Base-by-base conservation (phyloP, 1,140 invertebrate species). In the Zaprionus ghesquierei region DNA sequence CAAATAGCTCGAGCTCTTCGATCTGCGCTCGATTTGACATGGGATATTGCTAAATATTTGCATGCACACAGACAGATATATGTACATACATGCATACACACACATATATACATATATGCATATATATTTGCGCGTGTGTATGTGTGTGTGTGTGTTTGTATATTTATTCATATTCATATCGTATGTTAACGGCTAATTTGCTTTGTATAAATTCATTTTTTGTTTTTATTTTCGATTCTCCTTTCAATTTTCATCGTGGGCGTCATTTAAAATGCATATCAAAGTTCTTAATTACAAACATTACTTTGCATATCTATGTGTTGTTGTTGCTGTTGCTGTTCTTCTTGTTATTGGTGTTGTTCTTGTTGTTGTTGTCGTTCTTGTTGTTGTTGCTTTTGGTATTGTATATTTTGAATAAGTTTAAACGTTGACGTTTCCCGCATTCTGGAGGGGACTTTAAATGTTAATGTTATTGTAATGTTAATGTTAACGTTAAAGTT, bases 201-300 rank as follows among this genome's bases (percentile, higher is more conserved):
- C 74, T 86, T 86, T 85, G 81, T 85, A 85, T 86, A 85, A 85
- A 86, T 85, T 85, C 81, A 13, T 55, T 61, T 79, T 66, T 71
- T 70, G 25, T 63, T 75, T 78, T 50, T 53, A 10, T 38, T 59
- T 60, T 78, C 22, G 60, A 69, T 54, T 58, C 61, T 58, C 56
- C 31, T 18, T 51, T 8, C 12, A 53, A 61, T 85, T 77, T 68
- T 77, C 55, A 59, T 81, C 56, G 60, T 72, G 82, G 82, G 82
- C 82, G 75, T 79, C 53, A 63, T 86, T 85, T 81, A 87, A 87
- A 86, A 86, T 87, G 82, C 82, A 82, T 86, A 86, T 86, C 81
- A 86, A 86, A 86, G 78, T 81, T 87, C 78, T 86, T 74, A 74
- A 63, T 69, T 74, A 74, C 66, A 74, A 55, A 69, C 44, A 73